Evolutionary conservation across 2,113 vertebrate genomes (phyloP).

Genomic region (Nesogale talazaci): DNA sequence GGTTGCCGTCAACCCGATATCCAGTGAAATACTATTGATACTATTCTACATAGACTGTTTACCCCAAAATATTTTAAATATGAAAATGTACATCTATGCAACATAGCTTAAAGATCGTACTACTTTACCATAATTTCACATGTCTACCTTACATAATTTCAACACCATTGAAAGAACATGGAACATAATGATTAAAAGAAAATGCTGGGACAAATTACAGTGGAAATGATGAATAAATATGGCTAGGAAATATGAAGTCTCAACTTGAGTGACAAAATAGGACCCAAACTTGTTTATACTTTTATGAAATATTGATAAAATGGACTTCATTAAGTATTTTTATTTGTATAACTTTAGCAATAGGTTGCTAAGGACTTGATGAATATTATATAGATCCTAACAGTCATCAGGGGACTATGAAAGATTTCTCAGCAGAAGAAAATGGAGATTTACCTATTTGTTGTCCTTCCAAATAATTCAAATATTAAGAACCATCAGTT

Average conservation of each 20-base stretch:
- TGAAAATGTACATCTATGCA: neutral
- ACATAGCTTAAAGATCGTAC: neutral
- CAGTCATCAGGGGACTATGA: neutral
- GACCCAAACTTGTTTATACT: neutral
- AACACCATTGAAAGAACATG: neutral
- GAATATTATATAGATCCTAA: neutral
- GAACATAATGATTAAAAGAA: constrained; percentile 8
- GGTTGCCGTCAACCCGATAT: neutral
- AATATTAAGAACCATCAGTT: neutral
- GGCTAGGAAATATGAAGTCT: neutral
- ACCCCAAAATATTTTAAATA: neutral
- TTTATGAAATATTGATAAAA: neutral
- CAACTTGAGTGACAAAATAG: neutral
- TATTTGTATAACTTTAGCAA: constrained; percentile 21
- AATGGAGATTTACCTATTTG: neutral
- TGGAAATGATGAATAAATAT: neutral
- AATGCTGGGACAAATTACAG: neutral
- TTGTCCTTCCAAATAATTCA: neutral
- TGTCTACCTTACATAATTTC: neutral
- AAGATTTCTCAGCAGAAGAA: neutral
- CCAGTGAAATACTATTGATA: neutral
- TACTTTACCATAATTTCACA: neutral
- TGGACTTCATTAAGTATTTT: neutral
- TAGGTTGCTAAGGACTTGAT: neutral
- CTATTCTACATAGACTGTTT: neutral